Percentiles rank a stretch among this genome's conserved stretches.
Evolutionary conservation across 2,113 vertebrate genomes (phyloP).

Genomic region (Mesoclemmys tuberculata): DNA sequence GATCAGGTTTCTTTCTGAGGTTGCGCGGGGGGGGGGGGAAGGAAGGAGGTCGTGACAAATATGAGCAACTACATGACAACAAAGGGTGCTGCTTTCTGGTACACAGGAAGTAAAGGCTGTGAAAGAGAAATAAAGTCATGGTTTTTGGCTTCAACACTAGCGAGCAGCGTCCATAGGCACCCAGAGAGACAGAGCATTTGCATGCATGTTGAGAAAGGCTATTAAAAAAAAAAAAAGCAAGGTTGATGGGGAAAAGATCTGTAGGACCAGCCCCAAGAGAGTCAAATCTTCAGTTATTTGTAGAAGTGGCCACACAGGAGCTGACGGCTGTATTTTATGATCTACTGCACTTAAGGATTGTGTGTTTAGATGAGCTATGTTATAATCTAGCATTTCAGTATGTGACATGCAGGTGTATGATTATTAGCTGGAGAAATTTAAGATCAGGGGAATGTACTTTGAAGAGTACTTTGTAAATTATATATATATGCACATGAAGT

Average conservation of each 20-base stretch:
- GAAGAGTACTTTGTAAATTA: not conserved
- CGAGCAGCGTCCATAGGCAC: not conserved
- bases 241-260: not conserved
- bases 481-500: not conserved
- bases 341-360: not conserved
- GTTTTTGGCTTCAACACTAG: not conserved
- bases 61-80: not conserved
- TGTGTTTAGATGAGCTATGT: not conserved
- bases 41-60: not conserved
- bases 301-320: not conserved
- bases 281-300: not conserved
- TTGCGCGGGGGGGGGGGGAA: not conserved
- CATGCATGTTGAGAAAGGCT: not conserved
- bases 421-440: not conserved
- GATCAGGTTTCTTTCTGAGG: not conserved
- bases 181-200: not conserved
- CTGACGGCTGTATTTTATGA: not conserved
- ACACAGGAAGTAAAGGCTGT: slow-evolving; percentile 3
- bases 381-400: not conserved
- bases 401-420: not conserved
- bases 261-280: not conserved
- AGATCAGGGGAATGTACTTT: not conserved
- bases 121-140: not conserved
- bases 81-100: not conserved
- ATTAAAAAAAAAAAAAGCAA: too few species aligned